Base-by-base conservation (phyloP, 2,113 vertebrate species). In the Dolichotis patagonum region DNA sequence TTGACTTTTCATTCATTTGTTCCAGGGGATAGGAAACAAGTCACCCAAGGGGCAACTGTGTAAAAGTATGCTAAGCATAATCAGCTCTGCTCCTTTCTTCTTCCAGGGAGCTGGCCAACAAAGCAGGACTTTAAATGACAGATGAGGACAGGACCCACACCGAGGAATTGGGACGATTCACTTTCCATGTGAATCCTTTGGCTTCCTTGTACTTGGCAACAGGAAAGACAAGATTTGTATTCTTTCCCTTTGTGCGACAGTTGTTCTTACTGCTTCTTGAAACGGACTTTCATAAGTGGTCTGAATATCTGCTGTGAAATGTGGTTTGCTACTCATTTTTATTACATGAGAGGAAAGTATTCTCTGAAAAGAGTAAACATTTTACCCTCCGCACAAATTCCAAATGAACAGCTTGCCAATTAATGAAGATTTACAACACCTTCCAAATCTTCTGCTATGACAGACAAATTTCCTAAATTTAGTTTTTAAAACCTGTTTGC, bases 321-420 rank as follows among this genome's bases (percentile, higher is more conserved):
- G 49, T 62, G 77, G 41, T 58, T 96, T 90, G n/a, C 54, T 69
- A 58, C 38, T 95, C 56, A 89, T 82, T 93, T 93, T 0, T n/a
- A 62, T 91, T 80, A 69, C 16, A 54, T 17, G 13, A 88, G 32
- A 58, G 41, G n/a, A 86, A 49, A 89, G 54, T 75, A 86, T 83
- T 91, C 94, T 90, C 85, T 85, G 84, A 85, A 9, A 84, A 73
- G 62, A 92, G 1, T 49, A 78, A 95, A 88, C 4, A 85, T 67
- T 38, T 85, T 49, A 94, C 32, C 5, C 58, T 49, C 63, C 83
- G 41, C 7, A 94, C 60, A 84, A 85, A 85, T 88, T 92, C 58
- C 86, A 94, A 95, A 73, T 88, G 52, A 95, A 81, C 46, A 16
- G 16, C 67, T 91, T 95, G 86, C 80, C 84, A 84, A 90, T 81